Evolutionary conservation across 2,888 invertebrate genomes (phyloP).

Genomic region (Melieria crassipennis): DNA sequence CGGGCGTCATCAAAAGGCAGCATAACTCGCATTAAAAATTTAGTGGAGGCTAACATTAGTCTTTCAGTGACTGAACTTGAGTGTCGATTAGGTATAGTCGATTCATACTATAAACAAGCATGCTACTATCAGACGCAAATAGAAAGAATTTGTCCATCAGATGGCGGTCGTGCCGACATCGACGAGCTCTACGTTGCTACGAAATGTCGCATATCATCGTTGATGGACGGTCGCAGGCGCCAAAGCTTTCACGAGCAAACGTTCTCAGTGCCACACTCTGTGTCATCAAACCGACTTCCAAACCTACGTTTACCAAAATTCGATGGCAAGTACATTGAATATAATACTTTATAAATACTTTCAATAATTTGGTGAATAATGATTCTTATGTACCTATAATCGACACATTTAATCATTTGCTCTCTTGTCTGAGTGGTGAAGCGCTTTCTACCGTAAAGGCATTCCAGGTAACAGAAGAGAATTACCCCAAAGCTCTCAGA

Average conservation of each 20-base stretch:
- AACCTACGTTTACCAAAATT: constrained; percentile 24
- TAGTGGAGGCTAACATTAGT: constrained; percentile 2
- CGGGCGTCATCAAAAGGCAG: too few relatives aligned
- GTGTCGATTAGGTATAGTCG: constrained; percentile 31
- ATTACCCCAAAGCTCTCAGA: too few relatives aligned
- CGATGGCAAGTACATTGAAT: constrained; percentile 33
- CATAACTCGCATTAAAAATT: background rate
- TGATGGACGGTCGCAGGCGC: constrained; percentile 5
- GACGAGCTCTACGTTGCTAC: constrained; percentile 6
- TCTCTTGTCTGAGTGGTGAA: too few relatives aligned
- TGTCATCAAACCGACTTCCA: constrained; percentile 8
- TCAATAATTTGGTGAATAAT: too few relatives aligned
- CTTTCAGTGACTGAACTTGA: constrained; percentile 22
- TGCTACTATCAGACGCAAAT: too few relatives aligned
- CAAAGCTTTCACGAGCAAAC: constrained; percentile 9
- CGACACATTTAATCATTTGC: too few relatives aligned
- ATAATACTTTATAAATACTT: too few relatives aligned
- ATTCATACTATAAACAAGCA: constrained; percentile 30
- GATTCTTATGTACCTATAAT: too few relatives aligned
- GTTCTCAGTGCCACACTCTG: constrained; percentile 7
- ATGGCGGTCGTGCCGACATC: too few relatives aligned
- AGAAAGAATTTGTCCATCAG: too few relatives aligned
- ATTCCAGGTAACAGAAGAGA: too few relatives aligned
- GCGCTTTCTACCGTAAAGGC: too few relatives aligned
- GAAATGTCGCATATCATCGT: constrained; percentile 17